These are phyloP conservation scores for Lycaon pictus DNA, from an alignment of 2,113 vertebrate genomes.

Conservation along the genomic window DNA sequence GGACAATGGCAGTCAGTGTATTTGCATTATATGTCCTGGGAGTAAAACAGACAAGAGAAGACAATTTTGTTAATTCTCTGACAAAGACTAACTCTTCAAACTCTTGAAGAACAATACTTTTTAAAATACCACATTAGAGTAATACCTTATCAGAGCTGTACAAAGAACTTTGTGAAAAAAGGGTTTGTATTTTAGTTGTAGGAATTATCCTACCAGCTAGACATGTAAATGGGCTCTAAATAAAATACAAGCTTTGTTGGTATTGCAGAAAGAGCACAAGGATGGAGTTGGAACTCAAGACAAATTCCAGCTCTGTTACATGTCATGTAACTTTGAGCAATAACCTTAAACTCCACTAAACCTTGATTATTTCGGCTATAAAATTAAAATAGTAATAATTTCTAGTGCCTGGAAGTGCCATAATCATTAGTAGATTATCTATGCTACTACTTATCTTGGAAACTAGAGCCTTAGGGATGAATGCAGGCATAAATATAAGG, in stretches of 20 bases:
- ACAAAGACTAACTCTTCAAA: conserved; percentile 44
- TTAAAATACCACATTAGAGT: background rate
- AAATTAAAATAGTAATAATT: background rate
- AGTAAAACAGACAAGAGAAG: background rate
- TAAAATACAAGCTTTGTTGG: background rate
- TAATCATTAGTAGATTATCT: background rate
- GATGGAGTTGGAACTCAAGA: background rate
- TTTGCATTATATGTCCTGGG: background rate
- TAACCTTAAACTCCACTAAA: background rate
- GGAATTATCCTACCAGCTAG: background rate
- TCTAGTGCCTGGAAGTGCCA: background rate
- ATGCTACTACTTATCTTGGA: background rate
- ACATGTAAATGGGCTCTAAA: background rate
- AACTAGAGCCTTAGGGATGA: background rate
- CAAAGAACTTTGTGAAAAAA: conserved; percentile 17
- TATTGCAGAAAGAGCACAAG: background rate
- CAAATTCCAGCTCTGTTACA: background rate
- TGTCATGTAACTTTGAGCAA: background rate
- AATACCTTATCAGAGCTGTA: background rate
- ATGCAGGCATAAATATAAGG: background rate
- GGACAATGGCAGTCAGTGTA: background rate
- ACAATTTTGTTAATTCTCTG: background rate
- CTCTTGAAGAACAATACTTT: background rate
- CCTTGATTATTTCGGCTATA: background rate
- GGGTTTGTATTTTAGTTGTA: background rate